Evolutionary conservation across 2,797 vertebrate genomes (phyloP).

Genomic region (Eospalax fontanierii): DNA sequence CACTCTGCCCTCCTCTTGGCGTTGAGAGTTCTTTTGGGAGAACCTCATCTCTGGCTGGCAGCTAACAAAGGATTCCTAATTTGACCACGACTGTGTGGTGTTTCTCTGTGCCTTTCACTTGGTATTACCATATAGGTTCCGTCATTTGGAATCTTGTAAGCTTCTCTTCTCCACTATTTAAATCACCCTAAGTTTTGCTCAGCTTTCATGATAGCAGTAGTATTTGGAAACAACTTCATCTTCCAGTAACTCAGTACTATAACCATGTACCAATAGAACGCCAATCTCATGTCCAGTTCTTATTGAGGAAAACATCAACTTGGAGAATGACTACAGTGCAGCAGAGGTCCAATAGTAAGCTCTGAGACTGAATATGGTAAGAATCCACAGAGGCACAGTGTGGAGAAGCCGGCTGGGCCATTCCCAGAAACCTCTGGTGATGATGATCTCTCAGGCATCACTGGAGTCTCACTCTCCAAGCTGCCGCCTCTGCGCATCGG

Average conservation of each 20-base stretch:
- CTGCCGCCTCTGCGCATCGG: not conserved
- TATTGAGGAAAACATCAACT: not conserved
- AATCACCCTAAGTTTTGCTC: not conserved
- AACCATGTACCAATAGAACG: not conserved
- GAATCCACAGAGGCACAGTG: not conserved
- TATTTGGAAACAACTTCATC: conserved; percentile 1
- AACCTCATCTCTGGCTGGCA: too few relatives aligned
- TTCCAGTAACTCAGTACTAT: not conserved
- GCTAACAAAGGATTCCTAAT: too few relatives aligned
- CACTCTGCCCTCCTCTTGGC: too few relatives aligned
- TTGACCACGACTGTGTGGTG: too few relatives aligned
- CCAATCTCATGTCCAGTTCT: not conserved
- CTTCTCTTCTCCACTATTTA: not conserved
- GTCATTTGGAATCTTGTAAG: not conserved
- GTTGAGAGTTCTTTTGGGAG: too few relatives aligned
- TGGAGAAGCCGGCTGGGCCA: not conserved
- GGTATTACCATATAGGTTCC: too few relatives aligned
- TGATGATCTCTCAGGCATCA: not conserved
- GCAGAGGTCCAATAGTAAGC: not conserved
- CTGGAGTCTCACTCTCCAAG: not conserved
- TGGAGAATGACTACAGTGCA: not conserved
- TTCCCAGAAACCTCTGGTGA: not conserved
- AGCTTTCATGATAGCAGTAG: not conserved
- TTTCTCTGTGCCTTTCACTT: too few relatives aligned
- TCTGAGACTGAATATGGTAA: not conserved